Percentiles rank a stretch among this genome's conserved stretches.
phyloP scores from a whole-genome alignment of 2,797 vertebrate species.

The Xenops minutus region DNA sequence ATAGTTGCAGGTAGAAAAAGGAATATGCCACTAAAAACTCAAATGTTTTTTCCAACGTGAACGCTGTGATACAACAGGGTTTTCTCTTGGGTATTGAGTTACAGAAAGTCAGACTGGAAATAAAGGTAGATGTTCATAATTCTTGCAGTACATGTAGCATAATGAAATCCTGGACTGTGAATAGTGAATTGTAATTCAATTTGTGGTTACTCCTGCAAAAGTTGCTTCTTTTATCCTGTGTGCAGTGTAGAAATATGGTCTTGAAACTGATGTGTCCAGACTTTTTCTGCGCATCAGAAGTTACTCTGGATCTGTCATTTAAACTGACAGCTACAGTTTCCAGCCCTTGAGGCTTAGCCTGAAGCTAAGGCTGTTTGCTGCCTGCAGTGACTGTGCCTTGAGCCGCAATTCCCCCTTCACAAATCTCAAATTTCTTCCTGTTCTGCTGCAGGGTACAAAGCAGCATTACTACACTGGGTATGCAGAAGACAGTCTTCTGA shows the following conservation, averaged over 20 bases:
- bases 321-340: background rate
- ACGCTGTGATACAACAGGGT: background rate
- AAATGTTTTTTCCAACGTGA: rapidly evolving
- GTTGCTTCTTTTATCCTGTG: background rate
- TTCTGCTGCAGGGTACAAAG: conserved; percentile 64
- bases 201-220: background rate
- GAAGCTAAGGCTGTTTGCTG: background rate
- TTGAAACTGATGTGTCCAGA: background rate
- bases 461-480: conserved; percentile 79
- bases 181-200: background rate
- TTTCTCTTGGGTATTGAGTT: background rate
- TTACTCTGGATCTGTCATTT: background rate
- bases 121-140: background rate
- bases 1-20: background rate
- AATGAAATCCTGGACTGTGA: background rate
- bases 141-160: rapidly evolving
- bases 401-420: background rate
- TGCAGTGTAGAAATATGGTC: background rate
- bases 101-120: background rate
- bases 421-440: rapidly evolving
- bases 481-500: conserved; percentile 61
- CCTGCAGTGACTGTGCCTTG: background rate
- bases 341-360: background rate
- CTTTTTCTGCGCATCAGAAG: background rate
- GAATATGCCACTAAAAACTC: background rate